Evolutionary conservation across 2,888 invertebrate species (phyloP), one percentile per base, ranked within the genome.

Genomic region (Brenthis hecate): DNA sequence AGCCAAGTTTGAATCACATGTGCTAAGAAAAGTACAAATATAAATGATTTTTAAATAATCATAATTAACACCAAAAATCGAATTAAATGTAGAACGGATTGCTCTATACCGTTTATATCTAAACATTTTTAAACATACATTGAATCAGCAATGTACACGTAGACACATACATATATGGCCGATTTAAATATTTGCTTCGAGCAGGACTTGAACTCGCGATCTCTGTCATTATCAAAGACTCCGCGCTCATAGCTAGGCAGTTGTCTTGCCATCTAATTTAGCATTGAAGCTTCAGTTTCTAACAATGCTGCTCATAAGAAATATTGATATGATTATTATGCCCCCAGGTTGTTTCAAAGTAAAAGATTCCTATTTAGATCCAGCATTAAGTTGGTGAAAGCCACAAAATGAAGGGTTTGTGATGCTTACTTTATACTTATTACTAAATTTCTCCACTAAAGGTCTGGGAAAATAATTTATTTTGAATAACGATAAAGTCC

Each of bases 361-460:
- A 78, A 69, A 66, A 74, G 75, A 81, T 82, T 79, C 78, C 81
- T 81, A 84, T 85, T 84, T 79, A 86, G 81, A 84, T 80, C 82
- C 70, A 77, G 76, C 77, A 81, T 80, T 84, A 82, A 84, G 75
- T 82, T 78, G 83, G 88, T 86, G 89, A 89, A 89, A 89, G 89
- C 82, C 71, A 67, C 81, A 75, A 85, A 87, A 87, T 87, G 85
- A 85, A 84, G 86, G 85, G 83, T 80, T 78, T 74, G 80, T 72
- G 76, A 81, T 78, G 81, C 79, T 83, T 81, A 84, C 82, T 85
- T 86, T 81, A 85, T 83, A 82, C 81, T 81, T 82, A 86, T 83
- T 82, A 81, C 81, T 80, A 77, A 81, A 81, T 87, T 87, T 86
- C 87, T 84, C 86, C 78, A 77, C 75, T 79, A 81, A 83, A 84